Evolutionary conservation across 1,140 invertebrate species (phyloP).

Genomic region (Himalopsyche phryganea): DNA sequence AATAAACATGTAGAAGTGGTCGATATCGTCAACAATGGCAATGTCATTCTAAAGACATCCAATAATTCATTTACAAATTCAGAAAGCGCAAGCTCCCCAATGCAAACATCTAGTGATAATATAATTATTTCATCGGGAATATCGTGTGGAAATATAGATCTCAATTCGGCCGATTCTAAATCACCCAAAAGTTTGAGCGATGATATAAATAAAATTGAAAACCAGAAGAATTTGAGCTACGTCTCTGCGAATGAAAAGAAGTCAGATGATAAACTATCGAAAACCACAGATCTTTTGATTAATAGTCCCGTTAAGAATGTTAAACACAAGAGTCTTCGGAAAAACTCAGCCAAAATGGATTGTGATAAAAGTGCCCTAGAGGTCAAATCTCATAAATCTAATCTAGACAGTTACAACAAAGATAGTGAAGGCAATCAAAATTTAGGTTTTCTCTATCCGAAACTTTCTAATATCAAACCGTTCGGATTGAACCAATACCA

Average conservation of each 20-base stretch:
- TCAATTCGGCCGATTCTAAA: slow-evolving; percentile 9
- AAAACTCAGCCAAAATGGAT: slow-evolving; percentile 6
- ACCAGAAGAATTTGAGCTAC: too few species aligned
- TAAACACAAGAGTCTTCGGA: slow-evolving; percentile 16
- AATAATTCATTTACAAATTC: slow-evolving; percentile 26
- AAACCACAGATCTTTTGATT: background rate
- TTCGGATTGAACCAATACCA: slow-evolving; percentile 24
- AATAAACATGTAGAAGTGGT: slow-evolving; percentile 13
- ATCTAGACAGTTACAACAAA: slow-evolving; percentile 12
- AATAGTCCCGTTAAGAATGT: slow-evolving; percentile 5
- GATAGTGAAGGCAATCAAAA: slow-evolving; percentile 24
- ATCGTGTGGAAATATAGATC: slow-evolving; percentile 15
- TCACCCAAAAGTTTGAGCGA: slow-evolving; percentile 10
- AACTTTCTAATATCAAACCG: slow-evolving; percentile 17
- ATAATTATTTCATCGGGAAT: slow-evolving; percentile 22
- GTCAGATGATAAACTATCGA: background rate
- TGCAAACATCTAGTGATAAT: slow-evolving; percentile 29
- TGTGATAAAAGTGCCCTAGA: slow-evolving; percentile 8
- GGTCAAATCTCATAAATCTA: slow-evolving; percentile 3
- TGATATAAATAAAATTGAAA: background rate
- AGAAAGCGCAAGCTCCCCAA: slow-evolving; percentile 24
- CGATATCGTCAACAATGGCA: slow-evolving; percentile 4
- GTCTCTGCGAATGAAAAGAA: too few species aligned
- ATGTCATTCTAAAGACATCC: slow-evolving; percentile 4
- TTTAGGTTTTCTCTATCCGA: slow-evolving; percentile 26